Percentiles rank a stretch among this genome's conserved stretches.
Evolutionary conservation across 2,113 vertebrate genomes (phyloP).

Genomic region (Plecotus auritus): DNA sequence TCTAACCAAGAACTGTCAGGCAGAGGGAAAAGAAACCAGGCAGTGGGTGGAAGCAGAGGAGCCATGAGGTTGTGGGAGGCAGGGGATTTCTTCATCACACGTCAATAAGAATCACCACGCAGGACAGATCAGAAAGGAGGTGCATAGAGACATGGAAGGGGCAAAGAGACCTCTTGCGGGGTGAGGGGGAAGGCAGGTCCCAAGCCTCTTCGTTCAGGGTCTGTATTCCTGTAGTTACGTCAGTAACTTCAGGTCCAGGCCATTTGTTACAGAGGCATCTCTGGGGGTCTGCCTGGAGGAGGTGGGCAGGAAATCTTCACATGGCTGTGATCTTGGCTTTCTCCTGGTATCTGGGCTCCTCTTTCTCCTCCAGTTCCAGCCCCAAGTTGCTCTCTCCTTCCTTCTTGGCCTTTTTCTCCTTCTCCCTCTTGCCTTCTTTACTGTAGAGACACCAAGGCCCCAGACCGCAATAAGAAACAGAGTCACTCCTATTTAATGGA

Average conservation of each 20-base stretch:
- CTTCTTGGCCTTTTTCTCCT: neutral
- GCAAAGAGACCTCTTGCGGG: too few relatives aligned
- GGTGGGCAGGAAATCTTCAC: neutral
- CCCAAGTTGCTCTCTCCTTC: slow-evolving; percentile 40
- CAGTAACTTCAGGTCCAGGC: neutral
- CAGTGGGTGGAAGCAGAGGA: rapidly evolving
- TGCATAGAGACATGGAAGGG: neutral
- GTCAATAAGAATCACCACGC: neutral
- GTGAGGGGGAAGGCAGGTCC: neutral
- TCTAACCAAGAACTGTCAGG: neutral
- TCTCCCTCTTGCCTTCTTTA: neutral
- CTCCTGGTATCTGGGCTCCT: rapidly evolving
- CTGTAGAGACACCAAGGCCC: neutral
- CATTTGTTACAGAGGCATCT: neutral
- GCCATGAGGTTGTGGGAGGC: rapidly evolving
- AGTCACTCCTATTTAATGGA: neutral
- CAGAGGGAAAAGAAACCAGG: neutral
- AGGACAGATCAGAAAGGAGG: neutral
- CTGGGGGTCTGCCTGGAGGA: neutral
- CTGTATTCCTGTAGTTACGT: neutral
- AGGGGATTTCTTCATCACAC: neutral
- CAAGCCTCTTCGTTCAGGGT: neutral
- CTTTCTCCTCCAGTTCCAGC: slow-evolving; percentile 39
- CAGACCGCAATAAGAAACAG: neutral
- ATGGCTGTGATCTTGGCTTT: neutral